Base-by-base conservation (phyloP, 92 coral and sea anemone species). In the Palythoa heliodiscus region DNA sequence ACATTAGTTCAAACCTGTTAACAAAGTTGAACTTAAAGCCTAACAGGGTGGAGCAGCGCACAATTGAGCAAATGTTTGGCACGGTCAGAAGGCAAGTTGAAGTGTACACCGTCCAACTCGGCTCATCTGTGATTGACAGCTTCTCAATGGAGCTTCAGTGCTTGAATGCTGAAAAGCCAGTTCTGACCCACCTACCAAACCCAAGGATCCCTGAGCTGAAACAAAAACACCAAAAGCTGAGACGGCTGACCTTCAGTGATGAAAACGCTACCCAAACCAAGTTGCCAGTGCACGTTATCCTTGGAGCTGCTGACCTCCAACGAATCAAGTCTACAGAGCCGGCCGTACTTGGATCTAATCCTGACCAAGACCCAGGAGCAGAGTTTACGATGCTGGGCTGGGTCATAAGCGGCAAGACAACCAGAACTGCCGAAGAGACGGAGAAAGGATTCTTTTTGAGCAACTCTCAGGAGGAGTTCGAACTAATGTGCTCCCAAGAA, bases 301-400 rank as follows among this genome's bases (percentile, higher is more conserved):
- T 92, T 20, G 90, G 92, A 78, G 66, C 24, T 52, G 87, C 89
- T 0, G 91, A 92, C 60, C 76, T 87, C 61, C 91, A 88, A 87
- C 67, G 91, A 29, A 83, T 93, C 24, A 64, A 83, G 15, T 75
- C 92, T 2, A 83, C 96, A 15, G 90, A 88, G 52, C 91, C 83
- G 47, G 52, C 70, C 29, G 76, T 87, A 23, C 81, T 91, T 58
- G 93, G 97, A n/a, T 25, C 61, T 40, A 73, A 91, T 67, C 92
- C 92, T 3, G 90, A 93, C 77, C 52, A 74, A 75, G 96, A 87
- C 22, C 93, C 94, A 7, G 93, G 90, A 7, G 93, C 91, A 9
- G 93, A 91, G 76, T 92, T 91, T 58, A 91, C 94, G 12, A 75
- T 75, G 83, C 87, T 87, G 35, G 91, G 95, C 69, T 88, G 93